Conservation (phyloP, 2,797 vertebrate species). For the Lagocephalus sceleratus region DNA sequence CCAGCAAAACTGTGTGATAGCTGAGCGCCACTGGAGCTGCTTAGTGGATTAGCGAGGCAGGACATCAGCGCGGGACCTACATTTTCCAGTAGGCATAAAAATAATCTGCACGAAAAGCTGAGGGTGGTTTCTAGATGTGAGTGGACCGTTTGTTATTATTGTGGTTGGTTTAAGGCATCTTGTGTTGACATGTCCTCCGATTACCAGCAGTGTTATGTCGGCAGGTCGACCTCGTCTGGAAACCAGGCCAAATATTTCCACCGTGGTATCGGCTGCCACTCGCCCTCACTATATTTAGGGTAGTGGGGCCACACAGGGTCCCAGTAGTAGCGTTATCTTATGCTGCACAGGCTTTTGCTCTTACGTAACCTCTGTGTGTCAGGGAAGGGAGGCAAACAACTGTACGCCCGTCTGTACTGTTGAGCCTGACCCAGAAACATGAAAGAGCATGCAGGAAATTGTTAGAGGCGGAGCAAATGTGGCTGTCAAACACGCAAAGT, state of each 20-base stretch:
- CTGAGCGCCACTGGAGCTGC: conserved; percentile 24
- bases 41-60: conserved; percentile 48
- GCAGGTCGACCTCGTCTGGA: conserved; percentile 36
- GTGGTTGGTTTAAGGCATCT: conserved; percentile 1
- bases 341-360: conserved; percentile 56
- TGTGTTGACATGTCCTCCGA: conserved; percentile 11
- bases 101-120: background rate
- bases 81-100: background rate
- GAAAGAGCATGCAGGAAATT: conserved; percentile 11
- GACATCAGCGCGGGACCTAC: conserved; percentile 23
- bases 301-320: conserved; percentile 26
- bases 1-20: conserved; percentile 22
- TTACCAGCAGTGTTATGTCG: conserved; percentile 10
- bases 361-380: conserved; percentile 52
- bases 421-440: conserved; percentile 46
- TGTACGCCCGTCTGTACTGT: conserved; percentile 20
- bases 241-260: conserved; percentile 52
- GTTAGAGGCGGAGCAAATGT: conserved; percentile 4
- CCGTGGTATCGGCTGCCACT: conserved; percentile 16
- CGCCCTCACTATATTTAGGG: conserved; percentile 65
- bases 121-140: background rate
- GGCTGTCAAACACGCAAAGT: background rate
- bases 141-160: background rate
- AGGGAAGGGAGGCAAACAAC: conserved; percentile 29
- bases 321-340: conserved; percentile 23